Percentiles rank a stretch among this genome's conserved stretches.
phyloP scores from a whole-genome alignment of 2,113 vertebrate genomes.

The Sigmodon hispidus region DNA sequence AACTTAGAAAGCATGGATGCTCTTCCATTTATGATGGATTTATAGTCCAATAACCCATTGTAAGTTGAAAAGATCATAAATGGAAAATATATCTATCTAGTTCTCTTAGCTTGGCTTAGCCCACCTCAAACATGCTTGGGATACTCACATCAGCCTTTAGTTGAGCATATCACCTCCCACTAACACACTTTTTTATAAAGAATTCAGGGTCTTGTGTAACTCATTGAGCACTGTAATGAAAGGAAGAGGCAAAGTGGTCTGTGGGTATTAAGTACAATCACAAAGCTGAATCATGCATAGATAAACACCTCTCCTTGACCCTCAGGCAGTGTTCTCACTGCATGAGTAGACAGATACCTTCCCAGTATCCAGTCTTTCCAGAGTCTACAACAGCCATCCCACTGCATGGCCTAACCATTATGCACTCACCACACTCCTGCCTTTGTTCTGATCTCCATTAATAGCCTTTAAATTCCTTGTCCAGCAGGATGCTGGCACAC shows the following conservation, averaged over 20 bases:
- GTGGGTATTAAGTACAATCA: not conserved
- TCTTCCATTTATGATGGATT: not conserved
- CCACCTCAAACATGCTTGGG: not conserved
- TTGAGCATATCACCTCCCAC: not conserved
- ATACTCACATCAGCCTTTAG: not conserved
- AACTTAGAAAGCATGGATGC: not conserved
- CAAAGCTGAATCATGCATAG: not conserved
- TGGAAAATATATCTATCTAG: not conserved
- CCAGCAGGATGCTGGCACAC: not conserved
- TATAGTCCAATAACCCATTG: not conserved
- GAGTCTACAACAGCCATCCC: not conserved
- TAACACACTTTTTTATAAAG: not conserved
- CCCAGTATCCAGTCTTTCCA: not conserved
- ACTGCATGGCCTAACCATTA: not conserved
- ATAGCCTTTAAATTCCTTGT: conserved; percentile 12
- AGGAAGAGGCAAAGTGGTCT: not conserved
- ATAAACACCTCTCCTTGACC: not conserved
- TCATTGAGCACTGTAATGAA: not conserved
- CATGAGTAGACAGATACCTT: not conserved
- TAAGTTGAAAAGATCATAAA: not conserved
- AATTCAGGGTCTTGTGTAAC: not conserved
- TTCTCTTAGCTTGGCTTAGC: not conserved
- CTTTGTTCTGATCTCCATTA: not conserved
- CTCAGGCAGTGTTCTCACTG: not conserved
- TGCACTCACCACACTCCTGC: not conserved